phyloP scores from a whole-genome alignment of 2,888 invertebrate species.

The Drosophila tanythrix region DNA sequence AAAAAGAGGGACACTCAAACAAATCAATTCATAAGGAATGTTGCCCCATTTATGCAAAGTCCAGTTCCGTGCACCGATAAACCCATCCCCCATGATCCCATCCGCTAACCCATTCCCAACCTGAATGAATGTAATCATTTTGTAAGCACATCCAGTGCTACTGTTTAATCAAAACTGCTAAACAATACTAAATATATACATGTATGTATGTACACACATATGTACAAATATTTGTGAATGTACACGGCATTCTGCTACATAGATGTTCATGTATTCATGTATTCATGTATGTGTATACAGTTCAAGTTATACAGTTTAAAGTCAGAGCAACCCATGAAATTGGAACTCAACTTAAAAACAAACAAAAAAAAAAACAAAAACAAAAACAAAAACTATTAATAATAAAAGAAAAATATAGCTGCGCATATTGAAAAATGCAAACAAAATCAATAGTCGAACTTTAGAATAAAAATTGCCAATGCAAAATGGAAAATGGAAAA shows the following conservation, averaged over 20 bases:
- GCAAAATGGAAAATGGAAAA: background rate
- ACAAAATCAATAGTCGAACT: conserved; percentile 53
- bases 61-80: conserved; percentile 15
- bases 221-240: background rate
- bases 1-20: conserved; percentile 18
- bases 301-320: background rate
- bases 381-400: conserved; percentile 8
- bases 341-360: background rate
- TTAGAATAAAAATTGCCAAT: conserved; percentile 42
- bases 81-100: background rate
- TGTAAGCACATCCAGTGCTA: background rate
- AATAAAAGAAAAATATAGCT: conserved; percentile 26
- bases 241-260: background rate
- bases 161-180: conserved; percentile 9
- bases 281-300: background rate
- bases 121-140: background rate
- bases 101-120: background rate
- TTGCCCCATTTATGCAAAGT: conserved; percentile 32
- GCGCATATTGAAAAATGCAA: conserved; percentile 41
- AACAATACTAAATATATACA: conserved; percentile 12
- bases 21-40: conserved; percentile 49
- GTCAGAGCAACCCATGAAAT: conserved; percentile 2
- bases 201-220: conserved; percentile 1
- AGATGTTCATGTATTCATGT: background rate
- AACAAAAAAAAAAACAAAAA: conserved; percentile 10